phyloP scores from a whole-genome alignment of 2,113 vertebrate genomes.

The Pangasianodon hypophthalmus region DNA sequence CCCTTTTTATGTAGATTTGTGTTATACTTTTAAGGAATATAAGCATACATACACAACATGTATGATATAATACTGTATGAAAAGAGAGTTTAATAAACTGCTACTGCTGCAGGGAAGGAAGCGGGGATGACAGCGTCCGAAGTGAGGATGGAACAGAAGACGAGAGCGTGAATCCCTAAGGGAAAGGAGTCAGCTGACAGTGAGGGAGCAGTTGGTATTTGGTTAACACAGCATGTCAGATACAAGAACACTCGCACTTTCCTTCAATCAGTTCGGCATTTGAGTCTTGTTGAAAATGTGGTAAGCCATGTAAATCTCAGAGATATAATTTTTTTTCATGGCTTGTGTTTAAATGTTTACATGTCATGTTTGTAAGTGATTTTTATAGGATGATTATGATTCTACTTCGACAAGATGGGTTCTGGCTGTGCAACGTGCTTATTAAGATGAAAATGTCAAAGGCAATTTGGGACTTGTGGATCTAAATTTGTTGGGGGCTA shows the following conservation, averaged over 20 bases:
- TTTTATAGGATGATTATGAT: slow-evolving; percentile 43
- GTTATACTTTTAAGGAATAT: slow-evolving; percentile 51
- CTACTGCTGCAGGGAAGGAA: slow-evolving; percentile 71
- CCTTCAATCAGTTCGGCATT: slow-evolving; percentile 16
- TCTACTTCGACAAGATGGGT: slow-evolving; percentile 40
- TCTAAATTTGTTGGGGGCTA: slow-evolving; percentile 45
- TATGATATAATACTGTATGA: slow-evolving; percentile 68
- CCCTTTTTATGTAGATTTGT: slow-evolving; percentile 59
- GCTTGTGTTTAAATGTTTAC: slow-evolving; percentile 12
- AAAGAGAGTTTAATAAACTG: slow-evolving; percentile 63
- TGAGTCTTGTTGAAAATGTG: slow-evolving; percentile 5
- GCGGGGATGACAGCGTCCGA: slow-evolving; percentile 64
- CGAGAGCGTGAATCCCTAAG: slow-evolving; percentile 66
- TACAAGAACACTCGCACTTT: slow-evolving; percentile 1
- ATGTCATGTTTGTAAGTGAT: slow-evolving; percentile 23
- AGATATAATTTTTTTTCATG: slow-evolving; percentile 57
- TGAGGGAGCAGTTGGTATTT: slow-evolving; percentile 50
- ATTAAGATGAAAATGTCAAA: slow-evolving; percentile 52
- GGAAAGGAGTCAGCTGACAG: slow-evolving; percentile 66
- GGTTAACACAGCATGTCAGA: slow-evolving; percentile 35
- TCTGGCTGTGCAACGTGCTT: slow-evolving; percentile 32
- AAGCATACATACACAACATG: slow-evolving; percentile 62
- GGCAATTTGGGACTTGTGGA: slow-evolving; percentile 44
- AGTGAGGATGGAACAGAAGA: slow-evolving; percentile 73
- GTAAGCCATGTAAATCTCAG: slow-evolving; percentile 48